A percentile compares a stretch with the other conserved stretches of the same genome.
phyloP scores from a whole-genome alignment of 2,113 vertebrate species.

The Aphyosemion australe region DNA sequence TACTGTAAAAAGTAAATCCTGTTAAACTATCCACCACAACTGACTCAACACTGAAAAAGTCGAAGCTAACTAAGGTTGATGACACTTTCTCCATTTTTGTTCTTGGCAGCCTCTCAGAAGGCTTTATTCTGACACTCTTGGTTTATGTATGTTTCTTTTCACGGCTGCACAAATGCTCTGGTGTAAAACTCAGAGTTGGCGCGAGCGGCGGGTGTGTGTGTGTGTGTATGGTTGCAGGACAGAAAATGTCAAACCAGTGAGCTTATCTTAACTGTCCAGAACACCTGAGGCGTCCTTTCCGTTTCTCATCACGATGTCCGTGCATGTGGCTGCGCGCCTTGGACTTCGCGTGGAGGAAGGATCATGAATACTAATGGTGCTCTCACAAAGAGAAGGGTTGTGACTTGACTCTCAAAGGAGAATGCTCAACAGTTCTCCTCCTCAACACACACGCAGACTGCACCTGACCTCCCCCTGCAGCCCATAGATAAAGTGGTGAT shows the following conservation, averaged over 20 bases:
- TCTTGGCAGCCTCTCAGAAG: conserved; percentile 7
- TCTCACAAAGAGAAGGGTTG: conserved; percentile 68
- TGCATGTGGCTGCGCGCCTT: conserved; percentile 51
- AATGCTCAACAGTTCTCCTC: conserved; percentile 37
- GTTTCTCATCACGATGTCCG: conserved; percentile 51
- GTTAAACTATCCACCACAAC: conserved; percentile 10
- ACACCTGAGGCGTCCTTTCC: conserved; percentile 65
- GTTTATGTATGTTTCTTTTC: conserved; percentile 42
- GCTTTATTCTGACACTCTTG: conserved; percentile 12
- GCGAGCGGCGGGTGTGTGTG: background rate
- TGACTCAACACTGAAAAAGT: conserved; percentile 14
- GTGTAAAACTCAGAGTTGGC: conserved; percentile 17
- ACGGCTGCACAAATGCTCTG: conserved; percentile 33
- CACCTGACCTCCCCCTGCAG: conserved; percentile 55
- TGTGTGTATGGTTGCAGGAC: conserved; percentile 16
- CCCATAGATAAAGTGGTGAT: conserved; percentile 64
- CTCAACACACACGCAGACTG: conserved; percentile 13
- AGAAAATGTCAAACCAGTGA: conserved; percentile 65
- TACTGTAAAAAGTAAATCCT: conserved; percentile 3
- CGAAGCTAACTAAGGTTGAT: conserved; percentile 22
- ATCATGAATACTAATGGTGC: conserved; percentile 74
- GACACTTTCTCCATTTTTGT: conserved; percentile 19
- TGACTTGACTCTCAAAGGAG: conserved; percentile 73
- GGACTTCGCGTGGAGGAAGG: conserved; percentile 52
- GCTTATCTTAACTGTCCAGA: conserved; percentile 76